These are phyloP conservation scores for Halcyon badia DNA, from an alignment of 2,797 vertebrate species.

Conservation along the genomic window DNA sequence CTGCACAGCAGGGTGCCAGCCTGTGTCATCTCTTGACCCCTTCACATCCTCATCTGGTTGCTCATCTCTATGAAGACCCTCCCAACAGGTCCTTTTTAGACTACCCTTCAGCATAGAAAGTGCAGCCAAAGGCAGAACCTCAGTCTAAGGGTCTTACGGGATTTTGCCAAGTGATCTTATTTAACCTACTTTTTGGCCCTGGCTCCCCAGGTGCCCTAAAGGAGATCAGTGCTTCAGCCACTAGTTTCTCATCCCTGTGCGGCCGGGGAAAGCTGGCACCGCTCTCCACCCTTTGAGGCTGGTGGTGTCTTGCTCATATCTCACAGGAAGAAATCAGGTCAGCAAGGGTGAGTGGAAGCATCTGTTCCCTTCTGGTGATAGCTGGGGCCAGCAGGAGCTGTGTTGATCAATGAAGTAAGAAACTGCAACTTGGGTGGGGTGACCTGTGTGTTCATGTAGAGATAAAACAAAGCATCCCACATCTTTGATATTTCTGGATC, in stretches of 20 bases:
- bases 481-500: neutral
- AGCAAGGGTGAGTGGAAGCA: neutral
- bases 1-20: neutral
- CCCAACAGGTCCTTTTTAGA: neutral
- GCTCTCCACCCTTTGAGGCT: neutral
- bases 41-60: neutral
- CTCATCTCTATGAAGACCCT: neutral
- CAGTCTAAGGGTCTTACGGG: neutral
- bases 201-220: neutral
- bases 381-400: neutral
- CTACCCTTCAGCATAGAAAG: neutral
- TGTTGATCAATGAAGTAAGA: neutral
- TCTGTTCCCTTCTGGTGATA: neutral
- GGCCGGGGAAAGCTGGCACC: neutral
- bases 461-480: neutral
- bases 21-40: neutral
- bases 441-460: neutral
- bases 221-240: neutral
- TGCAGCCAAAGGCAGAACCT: neutral
- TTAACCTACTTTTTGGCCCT: neutral
- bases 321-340: neutral
- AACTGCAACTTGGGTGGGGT: neutral
- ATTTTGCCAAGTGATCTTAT: neutral
- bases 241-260: too few relatives aligned
- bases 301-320: neutral